Percentiles rank a stretch among this genome's conserved stretches.
Conservation (phyloP, 2,797 vertebrate species). For the Labeo calbasu region DNA sequence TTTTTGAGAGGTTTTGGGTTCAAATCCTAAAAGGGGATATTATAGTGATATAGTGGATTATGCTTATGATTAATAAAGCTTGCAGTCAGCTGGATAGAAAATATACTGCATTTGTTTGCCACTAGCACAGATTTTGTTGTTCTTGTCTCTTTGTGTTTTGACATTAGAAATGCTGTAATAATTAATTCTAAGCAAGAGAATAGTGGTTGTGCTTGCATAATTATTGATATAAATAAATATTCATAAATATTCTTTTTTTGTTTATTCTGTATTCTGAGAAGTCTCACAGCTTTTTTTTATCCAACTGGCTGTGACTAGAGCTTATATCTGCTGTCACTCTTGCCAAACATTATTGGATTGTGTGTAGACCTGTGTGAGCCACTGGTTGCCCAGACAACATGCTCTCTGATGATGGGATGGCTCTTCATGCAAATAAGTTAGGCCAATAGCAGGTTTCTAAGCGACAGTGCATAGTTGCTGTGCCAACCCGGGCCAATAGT, state of each 20-base stretch:
- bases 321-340: slow-evolving; percentile 50
- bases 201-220: not conserved
- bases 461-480: slow-evolving; percentile 59
- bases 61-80: not conserved
- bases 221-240: not conserved
- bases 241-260: not conserved
- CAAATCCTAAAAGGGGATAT: not conserved
- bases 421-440: slow-evolving; percentile 65
- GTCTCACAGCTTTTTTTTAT: not conserved
- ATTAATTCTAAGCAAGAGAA: not conserved
- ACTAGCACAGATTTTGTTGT: not conserved
- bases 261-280: not conserved
- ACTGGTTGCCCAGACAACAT: slow-evolving; percentile 75
- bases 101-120: too few species aligned
- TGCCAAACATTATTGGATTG: slow-evolving; percentile 66
- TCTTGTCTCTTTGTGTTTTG: not conserved
- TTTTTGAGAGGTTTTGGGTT: not conserved
- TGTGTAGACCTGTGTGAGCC: slow-evolving; percentile 67
- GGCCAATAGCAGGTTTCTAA: slow-evolving; percentile 65
- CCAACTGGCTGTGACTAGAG: not conserved
- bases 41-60: not conserved
- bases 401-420: slow-evolving; percentile 51
- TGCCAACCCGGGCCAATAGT: slow-evolving; percentile 33
- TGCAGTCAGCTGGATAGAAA: not conserved
- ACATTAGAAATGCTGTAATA: not conserved